A percentile compares a stretch with the other conserved stretches of the same genome.
These are phyloP conservation scores for Rhyzopertha dominica DNA, from an alignment of 1,140 invertebrate genomes.

Conservation along the genomic window DNA sequence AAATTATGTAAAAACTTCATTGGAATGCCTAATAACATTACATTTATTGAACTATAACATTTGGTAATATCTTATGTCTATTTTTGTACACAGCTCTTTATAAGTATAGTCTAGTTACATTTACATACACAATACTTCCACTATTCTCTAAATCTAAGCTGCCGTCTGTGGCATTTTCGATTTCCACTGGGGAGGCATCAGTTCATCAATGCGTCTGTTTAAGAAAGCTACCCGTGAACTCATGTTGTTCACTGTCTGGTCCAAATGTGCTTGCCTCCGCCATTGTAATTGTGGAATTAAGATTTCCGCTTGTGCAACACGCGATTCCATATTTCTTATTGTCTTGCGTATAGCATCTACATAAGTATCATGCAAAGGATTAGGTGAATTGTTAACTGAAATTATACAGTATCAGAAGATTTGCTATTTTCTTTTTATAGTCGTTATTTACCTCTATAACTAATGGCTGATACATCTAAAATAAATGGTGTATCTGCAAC, in stretches of 20 bases:
- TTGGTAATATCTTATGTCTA: too few species aligned
- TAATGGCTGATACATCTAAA: conserved; percentile 15
- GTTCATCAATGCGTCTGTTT: conserved; percentile 40
- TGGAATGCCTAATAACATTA: too few species aligned
- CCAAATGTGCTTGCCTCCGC: conserved; percentile 38
- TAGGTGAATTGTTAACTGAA: conserved; percentile 20
- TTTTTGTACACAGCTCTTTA: too few species aligned
- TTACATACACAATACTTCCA: too few species aligned
- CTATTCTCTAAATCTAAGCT: too few species aligned
- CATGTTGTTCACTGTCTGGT: conserved; percentile 38
- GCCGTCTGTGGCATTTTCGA: conserved; percentile 30
- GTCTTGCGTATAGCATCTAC: conserved; percentile 41
- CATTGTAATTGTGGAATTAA: conserved; percentile 41
- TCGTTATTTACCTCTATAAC: background rate
- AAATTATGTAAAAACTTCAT: too few species aligned
- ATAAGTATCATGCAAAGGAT: conserved; percentile 42
- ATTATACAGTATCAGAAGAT: conserved; percentile 8
- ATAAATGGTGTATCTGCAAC: conserved; percentile 29
- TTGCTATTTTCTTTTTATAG: conserved; percentile 1
- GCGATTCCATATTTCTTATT: conserved; percentile 36
- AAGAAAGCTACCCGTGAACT: conserved; percentile 38
- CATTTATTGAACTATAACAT: too few species aligned
- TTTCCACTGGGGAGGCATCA: conserved; percentile 37
- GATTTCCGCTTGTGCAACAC: conserved; percentile 38
- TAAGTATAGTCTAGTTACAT: too few species aligned